These are phyloP conservation scores for Micoletzkya japonica DNA, from an alignment of 2,888 invertebrate species.

Conservation along the genomic window DNA sequence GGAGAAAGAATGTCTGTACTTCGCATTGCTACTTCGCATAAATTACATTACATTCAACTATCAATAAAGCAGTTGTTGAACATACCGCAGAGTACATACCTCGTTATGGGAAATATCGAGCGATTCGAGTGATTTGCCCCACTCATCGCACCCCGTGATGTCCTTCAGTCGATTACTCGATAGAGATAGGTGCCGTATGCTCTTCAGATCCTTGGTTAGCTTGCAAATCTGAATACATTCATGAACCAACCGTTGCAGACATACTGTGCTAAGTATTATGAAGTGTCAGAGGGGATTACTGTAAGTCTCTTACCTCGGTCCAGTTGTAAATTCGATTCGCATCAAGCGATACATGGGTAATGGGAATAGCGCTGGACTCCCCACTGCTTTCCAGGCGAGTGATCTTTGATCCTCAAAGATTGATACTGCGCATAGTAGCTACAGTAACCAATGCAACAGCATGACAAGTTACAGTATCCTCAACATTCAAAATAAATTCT, in stretches of 20 bases:
- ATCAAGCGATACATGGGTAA: constrained; percentile 1
- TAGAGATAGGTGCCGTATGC: background rate
- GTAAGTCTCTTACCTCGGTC: constrained; percentile 26
- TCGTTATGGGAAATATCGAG: background rate
- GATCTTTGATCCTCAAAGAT: no score
- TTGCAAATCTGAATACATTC: background rate
- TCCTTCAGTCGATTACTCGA: background rate
- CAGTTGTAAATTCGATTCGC: constrained; percentile 10
- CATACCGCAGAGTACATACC: background rate
- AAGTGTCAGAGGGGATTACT: constrained; percentile 9
- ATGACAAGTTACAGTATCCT: no score
- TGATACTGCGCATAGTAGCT: no score
- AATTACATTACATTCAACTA: no score
- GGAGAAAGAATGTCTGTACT: no score
- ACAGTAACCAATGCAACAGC: no score
- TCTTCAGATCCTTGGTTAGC: no score
- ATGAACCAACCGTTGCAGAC: background rate
- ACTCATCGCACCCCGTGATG: background rate
- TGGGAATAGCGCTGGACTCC: no score
- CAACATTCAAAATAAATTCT: no score
- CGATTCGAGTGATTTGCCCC: background rate
- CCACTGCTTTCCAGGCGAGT: no score
- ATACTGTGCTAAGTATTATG: background rate
- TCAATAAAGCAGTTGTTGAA: background rate
- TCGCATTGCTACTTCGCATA: no score